These are phyloP conservation scores for Manis javanica DNA, from an alignment of 2,797 vertebrate species.

Conservation along the genomic window DNA sequence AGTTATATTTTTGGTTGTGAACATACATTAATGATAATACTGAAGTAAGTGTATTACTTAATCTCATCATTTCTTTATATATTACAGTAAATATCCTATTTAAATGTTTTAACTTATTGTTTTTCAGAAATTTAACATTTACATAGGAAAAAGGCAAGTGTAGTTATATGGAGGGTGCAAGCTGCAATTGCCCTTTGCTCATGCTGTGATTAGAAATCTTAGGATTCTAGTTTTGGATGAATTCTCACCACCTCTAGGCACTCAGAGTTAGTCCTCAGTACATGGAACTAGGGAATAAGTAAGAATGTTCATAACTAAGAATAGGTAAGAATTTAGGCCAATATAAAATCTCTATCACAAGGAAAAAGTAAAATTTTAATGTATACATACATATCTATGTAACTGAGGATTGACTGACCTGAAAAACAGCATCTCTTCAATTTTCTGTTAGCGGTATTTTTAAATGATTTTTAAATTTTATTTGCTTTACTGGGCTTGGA, in stretches of 20 bases:
- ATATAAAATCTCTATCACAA: slow-evolving; percentile 7
- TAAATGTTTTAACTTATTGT: not conserved
- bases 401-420: not conserved
- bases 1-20: slow-evolving; percentile 9
- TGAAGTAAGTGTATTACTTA: not conserved
- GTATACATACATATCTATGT: not conserved
- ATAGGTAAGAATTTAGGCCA: not conserved
- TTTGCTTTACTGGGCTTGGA: slow-evolving; percentile 1
- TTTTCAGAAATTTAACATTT: not conserved
- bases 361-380: slow-evolving; percentile 33
- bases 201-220: not conserved
- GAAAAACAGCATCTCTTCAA: not conserved
- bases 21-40: not conserved
- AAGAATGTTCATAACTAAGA: not conserved
- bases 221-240: not conserved
- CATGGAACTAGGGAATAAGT: not conserved
- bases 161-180: not conserved
- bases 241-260: not conserved
- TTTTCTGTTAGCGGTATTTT: slow-evolving; percentile 20
- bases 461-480: slow-evolving; percentile 16
- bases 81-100: not conserved
- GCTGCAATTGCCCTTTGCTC: not conserved
- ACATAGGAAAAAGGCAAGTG: not conserved
- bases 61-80: not conserved
- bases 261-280: not conserved